These are phyloP conservation scores for Illadopsis cleaveri DNA, from an alignment of 2,113 vertebrate species.

Conservation along the genomic window DNA sequence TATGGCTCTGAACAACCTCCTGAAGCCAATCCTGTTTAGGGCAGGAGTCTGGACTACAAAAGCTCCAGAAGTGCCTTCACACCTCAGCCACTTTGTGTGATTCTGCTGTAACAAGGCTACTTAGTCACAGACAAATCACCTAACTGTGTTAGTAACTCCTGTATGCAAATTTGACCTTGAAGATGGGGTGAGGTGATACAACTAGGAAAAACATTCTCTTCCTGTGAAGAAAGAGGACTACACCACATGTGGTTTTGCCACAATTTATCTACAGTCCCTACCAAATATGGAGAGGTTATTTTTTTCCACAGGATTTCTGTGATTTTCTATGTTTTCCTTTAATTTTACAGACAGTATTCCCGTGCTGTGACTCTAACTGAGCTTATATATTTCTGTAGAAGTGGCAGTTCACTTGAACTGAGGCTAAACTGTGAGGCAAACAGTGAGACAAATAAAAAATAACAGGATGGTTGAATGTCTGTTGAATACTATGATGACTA, in stretches of 20 bases:
- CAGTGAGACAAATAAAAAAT: not conserved
- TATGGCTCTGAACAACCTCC: not conserved
- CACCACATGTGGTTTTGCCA: accelerated
- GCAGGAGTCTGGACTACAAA: not conserved
- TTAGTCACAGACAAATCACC: not conserved
- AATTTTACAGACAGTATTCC: not conserved
- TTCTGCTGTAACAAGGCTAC: not conserved
- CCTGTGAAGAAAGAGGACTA: not conserved
- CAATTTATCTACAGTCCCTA: not conserved
- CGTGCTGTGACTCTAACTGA: not conserved
- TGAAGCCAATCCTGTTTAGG: not conserved
- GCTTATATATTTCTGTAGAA: not conserved
- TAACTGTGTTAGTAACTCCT: not conserved
- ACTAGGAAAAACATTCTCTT: not conserved
- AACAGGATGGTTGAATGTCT: not conserved
- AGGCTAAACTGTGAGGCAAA: not conserved
- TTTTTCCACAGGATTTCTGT: not conserved
- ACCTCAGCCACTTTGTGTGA: not conserved
- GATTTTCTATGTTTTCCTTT: not conserved
- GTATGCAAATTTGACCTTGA: not conserved
- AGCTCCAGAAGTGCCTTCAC: not conserved
- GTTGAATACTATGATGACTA: not conserved
- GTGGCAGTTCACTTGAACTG: not conserved
- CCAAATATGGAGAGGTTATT: not conserved
- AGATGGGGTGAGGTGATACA: not conserved